Evolutionary conservation across 2,797 vertebrate genomes (phyloP).

Genomic region (Melanogrammus aeglefinus): DNA sequence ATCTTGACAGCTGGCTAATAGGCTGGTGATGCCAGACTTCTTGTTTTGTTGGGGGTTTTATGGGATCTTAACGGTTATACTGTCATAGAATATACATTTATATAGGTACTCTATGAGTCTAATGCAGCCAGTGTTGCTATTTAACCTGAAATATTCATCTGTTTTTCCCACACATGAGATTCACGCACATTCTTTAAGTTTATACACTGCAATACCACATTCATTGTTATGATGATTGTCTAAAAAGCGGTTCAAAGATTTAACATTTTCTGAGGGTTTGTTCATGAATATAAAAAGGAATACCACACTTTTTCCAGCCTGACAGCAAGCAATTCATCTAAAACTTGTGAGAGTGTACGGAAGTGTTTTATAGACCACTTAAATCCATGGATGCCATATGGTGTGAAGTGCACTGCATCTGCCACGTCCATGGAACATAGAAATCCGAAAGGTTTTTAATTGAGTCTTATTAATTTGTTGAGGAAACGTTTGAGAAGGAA

Average conservation of each 20-base stretch:
- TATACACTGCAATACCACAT: neutral
- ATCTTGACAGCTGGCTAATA: neutral
- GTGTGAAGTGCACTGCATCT: slow-evolving; percentile 26
- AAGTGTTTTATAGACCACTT: slow-evolving; percentile 51
- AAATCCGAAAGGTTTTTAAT: neutral
- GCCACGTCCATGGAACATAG: slow-evolving; percentile 51
- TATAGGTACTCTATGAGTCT: neutral
- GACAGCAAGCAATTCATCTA: neutral
- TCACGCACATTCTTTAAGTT: neutral
- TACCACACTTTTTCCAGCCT: neutral
- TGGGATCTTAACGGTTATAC: neutral
- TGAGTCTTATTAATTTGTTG: neutral
- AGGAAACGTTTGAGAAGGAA: neutral
- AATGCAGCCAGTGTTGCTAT: neutral
- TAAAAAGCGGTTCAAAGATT: neutral
- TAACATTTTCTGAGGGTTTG: neutral
- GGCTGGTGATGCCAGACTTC: neutral
- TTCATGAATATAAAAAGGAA: neutral
- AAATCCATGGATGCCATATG: slow-evolving; percentile 42
- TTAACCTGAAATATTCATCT: neutral
- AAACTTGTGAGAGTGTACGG: slow-evolving; percentile 20
- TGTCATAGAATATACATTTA: neutral
- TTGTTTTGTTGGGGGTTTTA: neutral
- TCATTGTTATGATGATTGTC: neutral
- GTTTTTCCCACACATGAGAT: neutral